Percentiles rank a stretch among this genome's conserved stretches.
Evolutionary conservation across 1,140 invertebrate species (phyloP).

Genomic region (Lepidurus packardi): DNA sequence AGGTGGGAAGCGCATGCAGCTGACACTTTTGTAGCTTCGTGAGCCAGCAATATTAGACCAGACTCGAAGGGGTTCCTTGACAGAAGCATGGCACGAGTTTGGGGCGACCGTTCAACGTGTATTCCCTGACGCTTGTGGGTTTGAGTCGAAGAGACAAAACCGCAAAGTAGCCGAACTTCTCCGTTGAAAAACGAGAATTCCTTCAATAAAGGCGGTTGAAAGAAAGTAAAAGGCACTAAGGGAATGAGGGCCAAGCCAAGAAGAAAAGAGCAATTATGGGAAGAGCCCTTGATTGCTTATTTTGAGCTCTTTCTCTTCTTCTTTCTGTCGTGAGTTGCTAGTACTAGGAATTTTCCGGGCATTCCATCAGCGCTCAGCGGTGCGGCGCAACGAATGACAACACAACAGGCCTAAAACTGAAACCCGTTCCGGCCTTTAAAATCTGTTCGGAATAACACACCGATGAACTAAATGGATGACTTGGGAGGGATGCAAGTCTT

Average conservation of each 20-base stretch:
- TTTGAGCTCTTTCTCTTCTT: not conserved
- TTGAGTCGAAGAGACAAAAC: not conserved
- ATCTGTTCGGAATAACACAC: not conserved
- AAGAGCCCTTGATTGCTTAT: conserved; percentile 21
- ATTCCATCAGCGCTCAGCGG: conserved; percentile 14
- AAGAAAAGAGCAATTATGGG: conserved; percentile 19
- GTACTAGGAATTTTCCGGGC: not conserved
- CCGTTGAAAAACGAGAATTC: not conserved
- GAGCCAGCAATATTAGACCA: not conserved
- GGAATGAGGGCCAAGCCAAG: not conserved
- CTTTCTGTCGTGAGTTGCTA: not conserved
- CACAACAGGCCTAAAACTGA: not conserved
- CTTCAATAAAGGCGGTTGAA: not conserved
- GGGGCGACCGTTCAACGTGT: not conserved
- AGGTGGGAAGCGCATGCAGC: not conserved
- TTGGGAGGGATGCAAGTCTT: not conserved
- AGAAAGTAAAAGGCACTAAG: not conserved
- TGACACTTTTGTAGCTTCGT: conserved; percentile 1
- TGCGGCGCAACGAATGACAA: conserved; percentile 20
- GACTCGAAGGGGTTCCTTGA: not conserved
- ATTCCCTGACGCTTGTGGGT: not conserved
- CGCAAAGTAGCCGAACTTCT: not conserved
- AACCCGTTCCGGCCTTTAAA: not conserved
- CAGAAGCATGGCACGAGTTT: not conserved
- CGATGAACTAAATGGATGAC: not conserved